Conservation (phyloP, 2,888 invertebrate genomes). For the Teleiodes luculella region DNA sequence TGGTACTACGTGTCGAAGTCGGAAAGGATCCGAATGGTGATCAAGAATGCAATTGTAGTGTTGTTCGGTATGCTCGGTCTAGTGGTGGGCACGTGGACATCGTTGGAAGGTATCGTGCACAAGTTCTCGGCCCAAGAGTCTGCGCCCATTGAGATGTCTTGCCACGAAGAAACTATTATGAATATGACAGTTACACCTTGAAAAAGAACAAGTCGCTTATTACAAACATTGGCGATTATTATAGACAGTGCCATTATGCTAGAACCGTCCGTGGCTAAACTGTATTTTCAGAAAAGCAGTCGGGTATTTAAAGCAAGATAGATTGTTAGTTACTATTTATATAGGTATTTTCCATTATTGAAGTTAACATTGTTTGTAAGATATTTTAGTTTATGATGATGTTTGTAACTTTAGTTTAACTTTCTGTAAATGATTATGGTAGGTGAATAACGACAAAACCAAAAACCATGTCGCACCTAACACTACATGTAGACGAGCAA, state of each 20-base stretch:
- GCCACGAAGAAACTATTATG: slow-evolving; percentile 16
- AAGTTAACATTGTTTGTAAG: slow-evolving; percentile 9
- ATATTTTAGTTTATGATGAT: not conserved
- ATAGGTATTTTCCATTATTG: slow-evolving; percentile 24
- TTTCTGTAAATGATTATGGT: not conserved
- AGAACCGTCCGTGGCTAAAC: slow-evolving; percentile 33
- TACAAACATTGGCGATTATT: slow-evolving; percentile 10
- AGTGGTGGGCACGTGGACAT: slow-evolving; percentile 84
- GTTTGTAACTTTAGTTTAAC: not conserved
- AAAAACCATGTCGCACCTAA: not conserved
- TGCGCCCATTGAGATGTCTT: not conserved
- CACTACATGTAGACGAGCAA: not conserved
- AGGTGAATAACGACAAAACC: not conserved
- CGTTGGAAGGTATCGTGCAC: slow-evolving; percentile 80
- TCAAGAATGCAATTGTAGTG: slow-evolving; percentile 81
- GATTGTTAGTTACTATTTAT: slow-evolving; percentile 19
- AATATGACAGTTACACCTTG: not conserved
- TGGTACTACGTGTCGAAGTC: slow-evolving; percentile 82
- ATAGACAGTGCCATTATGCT: slow-evolving; percentile 43
- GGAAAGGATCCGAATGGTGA: slow-evolving; percentile 76
- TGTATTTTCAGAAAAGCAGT: not conserved
- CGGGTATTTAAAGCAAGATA: slow-evolving; percentile 23
- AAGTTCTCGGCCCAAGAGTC: slow-evolving; percentile 60
- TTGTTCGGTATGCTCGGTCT: slow-evolving; percentile 83
- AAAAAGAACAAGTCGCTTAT: not conserved